Base-by-base conservation (phyloP, 2,888 invertebrate species). In the Zaprionus obscuricornis region DNA sequence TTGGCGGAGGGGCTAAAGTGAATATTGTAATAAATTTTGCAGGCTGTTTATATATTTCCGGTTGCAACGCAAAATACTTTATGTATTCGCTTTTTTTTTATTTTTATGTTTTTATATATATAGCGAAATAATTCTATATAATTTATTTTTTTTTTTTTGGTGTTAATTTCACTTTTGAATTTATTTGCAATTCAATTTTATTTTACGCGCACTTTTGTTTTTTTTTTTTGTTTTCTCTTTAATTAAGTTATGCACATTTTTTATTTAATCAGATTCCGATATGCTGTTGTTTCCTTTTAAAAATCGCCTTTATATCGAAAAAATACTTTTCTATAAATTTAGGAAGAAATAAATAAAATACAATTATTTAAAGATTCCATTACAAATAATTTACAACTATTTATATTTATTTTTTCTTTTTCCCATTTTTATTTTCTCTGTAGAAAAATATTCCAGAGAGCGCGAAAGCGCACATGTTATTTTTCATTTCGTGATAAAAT, bases 1-100 rank as follows among this genome's bases (percentile, higher is more conserved):
- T 52, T 63, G 49, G 56, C 47, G 54, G 74, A 59, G 60, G 62
- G 66, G 56, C 58, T 64, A 57, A 49, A 75, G 54, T 34, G 57
- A 62, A 74, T 66, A 54, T 66, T 65, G 66, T 71, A 83, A 65
- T 83, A 81, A 81, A 81, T 85, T 83, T 81, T 85, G 81, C 67
- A 45, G 76, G 63, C 65, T 65, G 57, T 83, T 85, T 47, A 39
- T 83, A 62, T 62, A 65, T 59, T 62, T 68, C 62, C 59, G 73
- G 50, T 36, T 51, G 49, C 57, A 60, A 31, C 55, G 49, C 57
- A 65, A 59, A 59, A 59, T 17, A 27, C 14, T 36, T 27, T 43
- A 20, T 58, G 37, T 34, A 14, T 50, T 43, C 20, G 1, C 33
- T 33, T 27, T 52, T 57, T 11, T 26, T 34, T 40, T 26, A n/a